phyloP scores from a whole-genome alignment of 2,797 vertebrate species.

The Spinus pinus region DNA sequence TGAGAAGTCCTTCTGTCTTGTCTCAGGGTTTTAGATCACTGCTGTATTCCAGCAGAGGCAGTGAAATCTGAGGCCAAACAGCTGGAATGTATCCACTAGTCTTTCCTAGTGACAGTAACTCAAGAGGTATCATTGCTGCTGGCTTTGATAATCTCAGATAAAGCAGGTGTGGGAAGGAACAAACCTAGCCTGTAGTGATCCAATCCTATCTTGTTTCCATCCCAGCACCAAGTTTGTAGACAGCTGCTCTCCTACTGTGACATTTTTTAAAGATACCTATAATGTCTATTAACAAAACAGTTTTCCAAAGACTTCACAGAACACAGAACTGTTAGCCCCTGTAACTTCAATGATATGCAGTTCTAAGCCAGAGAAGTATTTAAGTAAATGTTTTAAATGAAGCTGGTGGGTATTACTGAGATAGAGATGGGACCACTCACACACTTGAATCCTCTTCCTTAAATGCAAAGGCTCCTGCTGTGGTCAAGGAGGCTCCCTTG shows the following conservation, averaged over 20 bases:
- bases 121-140: conserved; percentile 1
- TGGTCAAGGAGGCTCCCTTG: too few relatives aligned
- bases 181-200: background rate
- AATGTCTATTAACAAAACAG: background rate
- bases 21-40: conserved; percentile 36
- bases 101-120: conserved; percentile 4
- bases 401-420: background rate
- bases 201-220: background rate
- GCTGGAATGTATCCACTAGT: background rate
- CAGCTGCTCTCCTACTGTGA: background rate
- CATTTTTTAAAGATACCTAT: background rate
- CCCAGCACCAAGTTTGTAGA: background rate
- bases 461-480: background rate
- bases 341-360: background rate
- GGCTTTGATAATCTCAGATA: conserved; percentile 19
- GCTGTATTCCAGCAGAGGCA: background rate
- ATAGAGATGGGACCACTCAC: background rate
- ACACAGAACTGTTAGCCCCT: background rate
- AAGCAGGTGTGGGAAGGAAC: background rate
- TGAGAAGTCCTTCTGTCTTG: conserved; percentile 28
- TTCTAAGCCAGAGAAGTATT: background rate
- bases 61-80: conserved; percentile 26
- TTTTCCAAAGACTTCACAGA: background rate
- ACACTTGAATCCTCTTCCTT: background rate
- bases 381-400: background rate